phyloP scores from a whole-genome alignment of 2,888 invertebrate genomes.

The Diarsia dahlii region DNA sequence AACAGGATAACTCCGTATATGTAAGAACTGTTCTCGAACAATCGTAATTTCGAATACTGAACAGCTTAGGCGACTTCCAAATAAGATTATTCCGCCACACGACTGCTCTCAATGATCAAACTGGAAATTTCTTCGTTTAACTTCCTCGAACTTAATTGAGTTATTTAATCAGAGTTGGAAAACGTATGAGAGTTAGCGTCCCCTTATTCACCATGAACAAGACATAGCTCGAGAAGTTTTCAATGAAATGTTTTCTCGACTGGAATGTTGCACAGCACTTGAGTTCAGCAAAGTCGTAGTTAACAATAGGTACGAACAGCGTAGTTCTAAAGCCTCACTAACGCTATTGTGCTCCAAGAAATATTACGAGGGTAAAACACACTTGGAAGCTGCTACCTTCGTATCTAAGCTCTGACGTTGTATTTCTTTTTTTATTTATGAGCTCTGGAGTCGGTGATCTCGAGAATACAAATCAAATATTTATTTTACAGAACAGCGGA shows the following conservation, averaged over 20 bases:
- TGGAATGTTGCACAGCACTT: constrained; percentile 46
- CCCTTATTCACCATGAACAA: constrained; percentile 40
- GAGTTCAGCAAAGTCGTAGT: constrained; percentile 48
- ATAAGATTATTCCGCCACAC: constrained; percentile 54
- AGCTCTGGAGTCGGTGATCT: background rate
- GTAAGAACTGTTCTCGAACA: constrained; percentile 53
- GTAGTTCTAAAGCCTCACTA: constrained; percentile 51
- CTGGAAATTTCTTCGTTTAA: constrained; percentile 50
- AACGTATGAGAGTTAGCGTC: constrained; percentile 32
- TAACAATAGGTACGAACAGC: constrained; percentile 56
- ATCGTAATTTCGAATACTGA: constrained; percentile 61
- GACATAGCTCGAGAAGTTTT: constrained; percentile 48
- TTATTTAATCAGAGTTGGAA: constrained; percentile 46
- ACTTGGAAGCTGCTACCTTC: constrained; percentile 44
- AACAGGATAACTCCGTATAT: constrained; percentile 42
- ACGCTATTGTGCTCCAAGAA: constrained; percentile 59
- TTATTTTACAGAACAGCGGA: constrained; percentile 29
- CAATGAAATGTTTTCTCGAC: constrained; percentile 54
- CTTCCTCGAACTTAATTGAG: constrained; percentile 43
- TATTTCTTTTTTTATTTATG: constrained; percentile 32
- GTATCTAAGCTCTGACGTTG: constrained; percentile 28
- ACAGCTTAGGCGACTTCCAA: constrained; percentile 49
- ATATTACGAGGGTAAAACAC: constrained; percentile 48
- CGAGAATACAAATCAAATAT: constrained; percentile 40
- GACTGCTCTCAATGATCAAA: constrained; percentile 46